Evolutionary conservation across 2,113 vertebrate species (phyloP), one percentile per base, ranked within the genome.

Genomic region (Falcunculus frontatus): DNA sequence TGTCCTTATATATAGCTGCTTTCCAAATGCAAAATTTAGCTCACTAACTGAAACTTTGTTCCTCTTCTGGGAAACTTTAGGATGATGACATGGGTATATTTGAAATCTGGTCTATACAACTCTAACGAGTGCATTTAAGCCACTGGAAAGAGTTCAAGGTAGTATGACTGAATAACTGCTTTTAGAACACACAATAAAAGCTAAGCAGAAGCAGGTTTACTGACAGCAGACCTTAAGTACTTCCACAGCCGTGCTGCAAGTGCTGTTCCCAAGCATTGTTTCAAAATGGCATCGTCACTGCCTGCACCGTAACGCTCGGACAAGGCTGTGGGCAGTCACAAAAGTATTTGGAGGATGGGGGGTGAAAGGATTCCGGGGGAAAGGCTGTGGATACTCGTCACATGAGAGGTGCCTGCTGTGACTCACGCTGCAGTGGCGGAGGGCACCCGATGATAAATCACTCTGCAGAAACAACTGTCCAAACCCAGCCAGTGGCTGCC

Each of bases 251-350:
- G 0, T 11, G 69, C 64, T 59, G 13, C 2, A 11, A 73, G 35
- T 2, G 20, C 52, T 4, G 5, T 1, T 75, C 33, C 3, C 2
- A 32, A 77, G 55, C 50, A 4, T 6, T 6, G 23, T 6, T 86
- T 4, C 76, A 49, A 52, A 76, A 47, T 1, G 4, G 23, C 78
- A 82, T 4, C 1, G 0, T 6, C 41, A 20, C 42, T 9, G 30
- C n/a, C 10, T 0, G 14, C 30, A 33, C 41, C 0, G 0, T 6
- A 56, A 41, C 0, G 2, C 49, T 33, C 0, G 2, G 64, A 49
- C 4, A 1, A 11, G 67, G 73, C 87, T 56, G 49, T 0, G 4
- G 8, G 53, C 44, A 35, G 30, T 3, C 7, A n/a, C 50, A 42
- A 0, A 41, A 83, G 72, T 0, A 4, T 32, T 0, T n/a, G 79